These are phyloP conservation scores for Idaea straminata DNA, from an alignment of 2,888 invertebrate species.

Conservation along the genomic window DNA sequence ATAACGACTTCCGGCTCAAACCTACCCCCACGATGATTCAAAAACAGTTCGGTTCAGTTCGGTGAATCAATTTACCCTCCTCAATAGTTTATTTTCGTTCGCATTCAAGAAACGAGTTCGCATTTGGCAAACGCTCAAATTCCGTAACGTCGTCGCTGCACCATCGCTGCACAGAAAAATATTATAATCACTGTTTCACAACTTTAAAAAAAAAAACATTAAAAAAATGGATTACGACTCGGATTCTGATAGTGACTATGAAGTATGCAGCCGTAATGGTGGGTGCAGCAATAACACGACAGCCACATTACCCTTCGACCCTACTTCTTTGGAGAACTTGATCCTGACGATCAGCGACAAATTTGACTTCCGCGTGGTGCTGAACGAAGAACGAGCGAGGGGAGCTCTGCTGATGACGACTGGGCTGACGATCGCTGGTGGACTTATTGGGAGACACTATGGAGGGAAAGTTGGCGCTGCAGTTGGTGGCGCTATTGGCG, in stretches of 20 bases:
- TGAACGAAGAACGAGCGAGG: constrained; percentile 45
- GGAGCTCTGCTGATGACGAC: constrained; percentile 56
- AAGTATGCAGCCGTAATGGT: constrained; percentile 33
- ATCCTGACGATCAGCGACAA: constrained; percentile 58
- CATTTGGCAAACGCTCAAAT: background rate
- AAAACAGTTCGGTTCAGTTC: background rate
- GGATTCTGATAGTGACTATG: constrained; percentile 46
- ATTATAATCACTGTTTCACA: background rate
- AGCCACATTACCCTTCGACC: constrained; percentile 53
- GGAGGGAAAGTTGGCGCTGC: constrained; percentile 66
- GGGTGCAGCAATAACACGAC: constrained; percentile 24
- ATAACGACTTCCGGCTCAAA: background rate
- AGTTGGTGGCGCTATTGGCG: constrained; percentile 65
- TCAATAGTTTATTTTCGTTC: background rate
- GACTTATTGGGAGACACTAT: constrained; percentile 62
- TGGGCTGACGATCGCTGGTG: constrained; percentile 61
- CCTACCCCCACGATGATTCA: background rate
- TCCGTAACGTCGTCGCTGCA: background rate
- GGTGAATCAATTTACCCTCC: background rate
- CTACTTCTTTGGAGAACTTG: constrained; percentile 52
- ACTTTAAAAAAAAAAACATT: background rate
- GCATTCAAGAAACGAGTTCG: background rate
- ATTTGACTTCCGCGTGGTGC: constrained; percentile 63
- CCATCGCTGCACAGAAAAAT: background rate
- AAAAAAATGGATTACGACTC: constrained; percentile 24